Evolutionary conservation across 2,888 invertebrate species (phyloP).

Genomic region (Sussaba pulchella): DNA sequence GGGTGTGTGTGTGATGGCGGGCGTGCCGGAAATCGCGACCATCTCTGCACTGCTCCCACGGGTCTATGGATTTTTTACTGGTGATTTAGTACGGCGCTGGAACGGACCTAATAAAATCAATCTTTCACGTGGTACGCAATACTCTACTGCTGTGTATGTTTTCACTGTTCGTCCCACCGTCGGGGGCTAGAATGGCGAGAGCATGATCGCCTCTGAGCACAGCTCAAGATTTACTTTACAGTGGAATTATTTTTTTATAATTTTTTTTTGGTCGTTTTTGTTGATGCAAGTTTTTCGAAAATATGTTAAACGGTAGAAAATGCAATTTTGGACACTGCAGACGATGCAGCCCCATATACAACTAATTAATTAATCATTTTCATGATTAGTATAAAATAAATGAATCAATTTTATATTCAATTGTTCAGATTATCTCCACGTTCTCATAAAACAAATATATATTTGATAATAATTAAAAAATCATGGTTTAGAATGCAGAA

Average conservation of each 20-base stretch:
- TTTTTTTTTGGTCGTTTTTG: too few species aligned
- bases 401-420: too few species aligned
- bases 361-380: too few species aligned
- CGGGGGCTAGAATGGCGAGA: background rate
- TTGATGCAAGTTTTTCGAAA: too few species aligned
- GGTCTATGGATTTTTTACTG: slow-evolving; percentile 30
- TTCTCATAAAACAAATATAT: too few species aligned
- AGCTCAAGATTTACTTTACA: background rate
- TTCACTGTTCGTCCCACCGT: slow-evolving; percentile 5
- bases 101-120: slow-evolving; percentile 31
- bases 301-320: too few species aligned
- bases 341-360: too few species aligned
- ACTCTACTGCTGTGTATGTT: slow-evolving; percentile 4
- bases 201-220: background rate
- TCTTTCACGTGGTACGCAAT: slow-evolving; percentile 20
- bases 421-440: too few species aligned
- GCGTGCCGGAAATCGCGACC: slow-evolving; percentile 19
- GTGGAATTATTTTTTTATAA: background rate
- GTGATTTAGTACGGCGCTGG: slow-evolving; percentile 40
- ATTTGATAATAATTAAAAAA: too few species aligned
- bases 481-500: too few species aligned
- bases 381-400: too few species aligned
- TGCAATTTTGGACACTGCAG: too few species aligned
- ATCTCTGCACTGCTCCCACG: background rate
- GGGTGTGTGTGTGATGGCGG: background rate